These are phyloP conservation scores for Apodemus speciosus DNA, from an alignment of 2,113 vertebrate genomes.

Conservation along the genomic window DNA sequence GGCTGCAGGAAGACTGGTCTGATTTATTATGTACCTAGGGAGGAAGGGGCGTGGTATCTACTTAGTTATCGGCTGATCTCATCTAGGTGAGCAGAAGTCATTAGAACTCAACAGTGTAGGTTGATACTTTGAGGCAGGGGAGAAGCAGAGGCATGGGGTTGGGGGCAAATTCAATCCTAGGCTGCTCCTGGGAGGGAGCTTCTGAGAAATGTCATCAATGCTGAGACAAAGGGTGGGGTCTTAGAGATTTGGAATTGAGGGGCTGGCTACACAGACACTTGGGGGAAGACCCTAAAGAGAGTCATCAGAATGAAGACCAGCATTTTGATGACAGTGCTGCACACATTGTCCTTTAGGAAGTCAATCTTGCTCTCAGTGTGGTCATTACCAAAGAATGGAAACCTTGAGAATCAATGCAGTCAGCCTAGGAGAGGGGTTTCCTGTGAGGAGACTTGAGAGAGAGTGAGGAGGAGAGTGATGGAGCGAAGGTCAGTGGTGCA, in stretches of 20 bases:
- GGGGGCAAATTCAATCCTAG: not conserved
- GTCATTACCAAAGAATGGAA: not conserved
- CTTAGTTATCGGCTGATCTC: not conserved
- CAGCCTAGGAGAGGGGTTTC: not conserved
- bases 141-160: not conserved
- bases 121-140: not conserved
- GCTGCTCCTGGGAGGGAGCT: not conserved
- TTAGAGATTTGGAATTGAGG: not conserved
- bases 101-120: not conserved
- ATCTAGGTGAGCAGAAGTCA: not conserved
- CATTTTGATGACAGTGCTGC: not conserved
- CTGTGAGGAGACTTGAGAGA: not conserved
- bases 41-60: fast-evolving
- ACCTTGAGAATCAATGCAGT: not conserved
- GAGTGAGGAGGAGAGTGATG: fast-evolving
- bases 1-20: not conserved
- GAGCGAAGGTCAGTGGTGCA: not conserved
- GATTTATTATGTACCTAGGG: not conserved
- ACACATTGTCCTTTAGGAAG: not conserved
- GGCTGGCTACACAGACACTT: not conserved
- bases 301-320: not conserved
- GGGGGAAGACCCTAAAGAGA: not conserved
- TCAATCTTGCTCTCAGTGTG: not conserved
- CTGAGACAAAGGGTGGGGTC: not conserved
- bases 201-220: not conserved